A percentile compares a stretch with the other conserved stretches of the same genome.
Evolutionary conservation across 2,797 vertebrate genomes (phyloP).

Genomic region (Oreochromis mossambicus): DNA sequence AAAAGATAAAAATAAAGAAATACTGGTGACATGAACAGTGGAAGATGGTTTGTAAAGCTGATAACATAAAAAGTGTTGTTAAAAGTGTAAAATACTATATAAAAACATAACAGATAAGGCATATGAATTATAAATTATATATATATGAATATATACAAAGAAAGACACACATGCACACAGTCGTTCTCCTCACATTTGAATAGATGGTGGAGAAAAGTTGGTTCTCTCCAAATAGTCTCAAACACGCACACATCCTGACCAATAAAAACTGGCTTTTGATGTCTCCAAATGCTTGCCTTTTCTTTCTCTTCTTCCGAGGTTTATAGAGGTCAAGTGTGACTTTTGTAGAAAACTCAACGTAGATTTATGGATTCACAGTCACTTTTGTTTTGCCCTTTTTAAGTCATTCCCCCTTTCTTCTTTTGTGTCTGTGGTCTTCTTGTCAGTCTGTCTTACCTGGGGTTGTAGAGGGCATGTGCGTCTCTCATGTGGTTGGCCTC

Average conservation of each 20-base stretch:
- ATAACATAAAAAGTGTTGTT: background rate
- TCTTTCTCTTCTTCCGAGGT: slow-evolving; percentile 11
- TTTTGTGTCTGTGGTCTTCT: background rate
- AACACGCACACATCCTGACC: background rate
- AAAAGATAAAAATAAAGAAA: background rate
- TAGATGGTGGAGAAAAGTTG: background rate
- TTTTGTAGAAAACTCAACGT: slow-evolving; percentile 27
- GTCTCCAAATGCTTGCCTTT: slow-evolving; percentile 12
- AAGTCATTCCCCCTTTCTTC: background rate
- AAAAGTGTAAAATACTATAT: background rate
- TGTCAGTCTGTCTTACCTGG: slow-evolving; percentile 66
- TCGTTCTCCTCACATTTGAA: background rate
- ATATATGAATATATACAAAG: background rate
- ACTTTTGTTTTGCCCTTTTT: background rate
- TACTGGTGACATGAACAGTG: background rate
- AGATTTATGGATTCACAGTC: slow-evolving; percentile 2
- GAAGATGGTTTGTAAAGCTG: background rate
- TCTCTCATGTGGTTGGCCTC: slow-evolving; percentile 82
- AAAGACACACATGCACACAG: background rate
- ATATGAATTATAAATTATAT: background rate
- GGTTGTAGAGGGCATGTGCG: slow-evolving; percentile 83
- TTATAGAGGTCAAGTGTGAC: slow-evolving; percentile 31
- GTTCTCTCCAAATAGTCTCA: background rate
- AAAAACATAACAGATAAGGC: background rate
- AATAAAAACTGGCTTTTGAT: slow-evolving; percentile 20